Percentiles rank a stretch among this genome's conserved stretches.
These are phyloP conservation scores for Procambarus virginalis DNA, from an alignment of 1,140 invertebrate genomes.

Conservation along the genomic window DNA sequence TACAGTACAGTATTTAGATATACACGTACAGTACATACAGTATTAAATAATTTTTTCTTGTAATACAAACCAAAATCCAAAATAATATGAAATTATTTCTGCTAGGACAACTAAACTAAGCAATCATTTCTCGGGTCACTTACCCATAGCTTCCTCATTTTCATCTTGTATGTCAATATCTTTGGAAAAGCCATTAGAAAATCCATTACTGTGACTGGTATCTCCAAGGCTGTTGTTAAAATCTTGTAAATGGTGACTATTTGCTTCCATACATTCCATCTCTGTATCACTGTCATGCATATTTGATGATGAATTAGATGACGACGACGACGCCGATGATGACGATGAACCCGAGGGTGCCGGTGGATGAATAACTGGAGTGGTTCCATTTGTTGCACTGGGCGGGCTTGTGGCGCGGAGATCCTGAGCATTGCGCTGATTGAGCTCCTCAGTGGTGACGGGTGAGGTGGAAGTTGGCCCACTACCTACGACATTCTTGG, in stretches of 20 bases:
- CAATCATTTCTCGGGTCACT: not conserved
- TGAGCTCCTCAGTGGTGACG: constrained; percentile 48
- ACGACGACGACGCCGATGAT: constrained; percentile 27
- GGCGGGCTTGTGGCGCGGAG: constrained; percentile 21
- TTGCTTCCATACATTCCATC: constrained; percentile 46
- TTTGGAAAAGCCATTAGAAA: constrained; percentile 48
- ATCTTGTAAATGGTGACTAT: constrained; percentile 18
- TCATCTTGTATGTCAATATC: constrained; percentile 49
- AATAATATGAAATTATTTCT: too few relatives aligned
- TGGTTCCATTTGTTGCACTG: constrained; percentile 41
- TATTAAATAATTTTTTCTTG: too few relatives aligned
- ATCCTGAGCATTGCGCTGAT: constrained; percentile 51
- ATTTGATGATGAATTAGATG: constrained; percentile 42
- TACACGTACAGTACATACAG: too few relatives aligned
- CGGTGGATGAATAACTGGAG: constrained; percentile 36
- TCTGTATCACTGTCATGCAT: constrained; percentile 58
- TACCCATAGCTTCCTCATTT: constrained; percentile 47
- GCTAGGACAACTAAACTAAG: not conserved
- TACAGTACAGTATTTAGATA: too few relatives aligned
- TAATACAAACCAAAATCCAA: too few relatives aligned
- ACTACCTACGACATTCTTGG: constrained; percentile 47
- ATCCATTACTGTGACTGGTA: constrained; percentile 40
- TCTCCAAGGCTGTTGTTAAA: constrained; percentile 15
- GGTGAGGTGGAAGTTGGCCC: constrained; percentile 12
- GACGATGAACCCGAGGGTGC: constrained; percentile 15